Evolutionary conservation across 1,140 invertebrate species (phyloP).

Genomic region (Dysdera silvatica): DNA sequence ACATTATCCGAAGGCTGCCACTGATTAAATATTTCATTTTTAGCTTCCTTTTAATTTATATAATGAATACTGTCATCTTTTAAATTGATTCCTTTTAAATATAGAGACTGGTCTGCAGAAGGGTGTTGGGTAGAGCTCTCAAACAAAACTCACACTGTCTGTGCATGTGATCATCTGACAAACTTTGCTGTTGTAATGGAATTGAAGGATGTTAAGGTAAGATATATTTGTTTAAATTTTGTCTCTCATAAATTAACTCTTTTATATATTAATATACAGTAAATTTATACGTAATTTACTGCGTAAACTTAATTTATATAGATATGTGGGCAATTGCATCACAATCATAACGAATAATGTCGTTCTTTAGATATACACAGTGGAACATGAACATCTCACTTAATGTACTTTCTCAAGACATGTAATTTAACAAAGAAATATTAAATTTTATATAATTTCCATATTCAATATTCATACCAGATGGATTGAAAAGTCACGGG

Average conservation of each 20-base stretch:
- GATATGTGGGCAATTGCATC: too few species aligned
- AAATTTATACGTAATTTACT: too few species aligned
- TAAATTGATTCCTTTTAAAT: slow-evolving; percentile 51
- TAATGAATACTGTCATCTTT: background rate
- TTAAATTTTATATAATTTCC: too few species aligned
- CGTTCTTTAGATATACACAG: too few species aligned
- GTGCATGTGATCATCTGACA: slow-evolving; percentile 87
- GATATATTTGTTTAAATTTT: background rate
- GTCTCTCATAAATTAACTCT: background rate
- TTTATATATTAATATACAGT: background rate
- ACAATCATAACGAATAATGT: too few species aligned
- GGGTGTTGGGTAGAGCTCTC: slow-evolving; percentile 73
- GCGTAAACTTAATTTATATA: too few species aligned
- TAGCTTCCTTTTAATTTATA: background rate
- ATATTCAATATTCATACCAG: too few species aligned
- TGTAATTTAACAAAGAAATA: too few species aligned
- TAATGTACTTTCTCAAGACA: too few species aligned
- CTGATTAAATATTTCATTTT: background rate
- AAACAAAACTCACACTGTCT: slow-evolving; percentile 79
- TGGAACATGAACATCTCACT: too few species aligned
- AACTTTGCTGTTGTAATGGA: slow-evolving; percentile 91
- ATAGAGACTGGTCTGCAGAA: slow-evolving; percentile 82
- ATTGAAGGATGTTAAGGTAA: slow-evolving; percentile 33
- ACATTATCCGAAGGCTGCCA: too few species aligned
- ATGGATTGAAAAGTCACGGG: too few species aligned